Conservation (phyloP, 2,113 vertebrate genomes). For the Aegotheles bennettii region DNA sequence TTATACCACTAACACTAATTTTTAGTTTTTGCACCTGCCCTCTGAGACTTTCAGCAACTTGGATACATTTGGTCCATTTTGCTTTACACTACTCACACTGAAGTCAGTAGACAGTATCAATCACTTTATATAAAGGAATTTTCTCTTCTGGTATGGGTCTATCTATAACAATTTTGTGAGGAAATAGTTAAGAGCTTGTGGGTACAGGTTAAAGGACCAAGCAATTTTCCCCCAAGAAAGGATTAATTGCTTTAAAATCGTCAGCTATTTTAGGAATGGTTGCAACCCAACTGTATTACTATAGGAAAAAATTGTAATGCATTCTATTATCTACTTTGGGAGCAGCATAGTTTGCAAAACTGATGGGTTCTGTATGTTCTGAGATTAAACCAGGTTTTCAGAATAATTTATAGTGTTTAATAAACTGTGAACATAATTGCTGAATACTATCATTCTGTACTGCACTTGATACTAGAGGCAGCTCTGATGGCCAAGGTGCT, state of each 20-base stretch:
- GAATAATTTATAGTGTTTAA: background rate
- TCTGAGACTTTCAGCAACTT: background rate
- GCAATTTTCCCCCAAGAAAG: background rate
- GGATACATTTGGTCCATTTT: background rate
- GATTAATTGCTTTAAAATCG: background rate
- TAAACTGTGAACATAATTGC: background rate
- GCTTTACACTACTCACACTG: background rate
- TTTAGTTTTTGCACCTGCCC: background rate
- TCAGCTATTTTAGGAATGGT: conserved; percentile 2
- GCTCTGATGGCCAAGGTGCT: background rate
- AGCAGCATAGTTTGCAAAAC: conserved; percentile 4
- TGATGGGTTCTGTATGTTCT: background rate
- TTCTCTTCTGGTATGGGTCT: background rate
- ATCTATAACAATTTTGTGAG: background rate
- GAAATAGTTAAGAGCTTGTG: background rate
- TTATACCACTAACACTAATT: background rate
- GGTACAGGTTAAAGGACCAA: background rate
- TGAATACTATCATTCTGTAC: background rate
- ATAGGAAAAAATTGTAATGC: conserved; percentile 18
- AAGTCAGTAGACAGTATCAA: background rate
- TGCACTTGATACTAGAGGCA: background rate
- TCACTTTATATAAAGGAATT: background rate
- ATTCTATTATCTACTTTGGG: conserved; percentile 8
- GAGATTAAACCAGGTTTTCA: conserved; percentile 47
- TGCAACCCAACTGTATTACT: background rate